Base-by-base conservation (phyloP, 2,797 vertebrate genomes). In the Amblyopsis hoosieri region DNA sequence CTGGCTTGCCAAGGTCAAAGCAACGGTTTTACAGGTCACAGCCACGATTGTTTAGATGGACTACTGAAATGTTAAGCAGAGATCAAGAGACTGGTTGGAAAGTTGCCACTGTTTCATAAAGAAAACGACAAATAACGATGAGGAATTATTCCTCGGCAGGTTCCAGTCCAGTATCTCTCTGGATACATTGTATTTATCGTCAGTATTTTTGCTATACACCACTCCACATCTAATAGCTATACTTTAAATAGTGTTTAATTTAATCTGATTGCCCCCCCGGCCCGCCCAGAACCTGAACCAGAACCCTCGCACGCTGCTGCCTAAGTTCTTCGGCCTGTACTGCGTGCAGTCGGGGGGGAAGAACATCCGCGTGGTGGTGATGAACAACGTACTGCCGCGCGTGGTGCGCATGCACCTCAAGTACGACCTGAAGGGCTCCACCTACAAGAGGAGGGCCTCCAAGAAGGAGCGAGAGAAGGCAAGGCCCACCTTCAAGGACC, bases 321-420 rank as follows among this genome's bases (percentile, higher is more conserved):
- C 97, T 66, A 99, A 99, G 88, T 99, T 99, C 63, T 99, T 98
- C 0, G 97, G 97, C 75, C 94, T 99, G 57, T 99, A 99, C 89
- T 99, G 97, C 0, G 95, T 99, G 81, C 97, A 99, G 69, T 99
- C 97, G 0, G 97, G 97, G 0, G 97, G 97, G 56, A 99, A 99
- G 89, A 99, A 99, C 87, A 99, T 99, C 84, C 96, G 97, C 0
- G 91, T 99, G 75, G 97, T 96, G 3, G 97, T 99, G 63, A 99
- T 99, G 97, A 99, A 99, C 93, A 99, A 99, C 12, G 93, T 99
- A 51, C 86, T 99, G 70, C 97, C 97, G 0, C 93, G 97, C 0
- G 94, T 94, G 2, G 97, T 99, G 17, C 95, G 94, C 76, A 99
- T 99, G 97, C 97, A 99, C 89, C 94, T 98, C 72, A 99, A 99